A percentile compares a stretch with the other conserved stretches of the same genome.
phyloP scores from a whole-genome alignment of 2,888 invertebrate genomes.

The Spialia ferax region DNA sequence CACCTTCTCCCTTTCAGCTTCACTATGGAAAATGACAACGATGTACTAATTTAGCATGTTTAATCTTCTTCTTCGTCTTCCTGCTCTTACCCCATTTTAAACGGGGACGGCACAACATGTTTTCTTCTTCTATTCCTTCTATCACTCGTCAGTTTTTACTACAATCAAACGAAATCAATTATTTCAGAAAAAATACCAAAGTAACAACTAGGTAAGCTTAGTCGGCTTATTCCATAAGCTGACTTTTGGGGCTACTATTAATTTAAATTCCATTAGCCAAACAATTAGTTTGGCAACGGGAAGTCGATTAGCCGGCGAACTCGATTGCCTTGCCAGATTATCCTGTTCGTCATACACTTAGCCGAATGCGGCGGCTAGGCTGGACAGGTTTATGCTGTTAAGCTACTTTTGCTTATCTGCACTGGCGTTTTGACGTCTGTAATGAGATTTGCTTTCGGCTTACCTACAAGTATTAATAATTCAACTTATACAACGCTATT shows the following conservation, averaged over 20 bases:
- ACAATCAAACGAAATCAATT: background rate
- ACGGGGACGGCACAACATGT: too few relatives aligned
- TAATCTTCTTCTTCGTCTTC: too few relatives aligned
- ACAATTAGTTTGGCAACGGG: conserved; percentile 59
- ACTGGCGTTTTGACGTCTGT: conserved; percentile 31
- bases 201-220: background rate
- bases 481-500: conserved; percentile 16
- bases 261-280: conserved; percentile 38
- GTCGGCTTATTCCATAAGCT: background rate
- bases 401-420: conserved; percentile 46
- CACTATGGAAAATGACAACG: too few relatives aligned
- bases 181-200: background rate
- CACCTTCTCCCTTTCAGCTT: too few relatives aligned
- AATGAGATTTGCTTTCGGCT: conserved; percentile 23
- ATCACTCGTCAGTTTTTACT: too few relatives aligned
- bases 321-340: conserved; percentile 78
- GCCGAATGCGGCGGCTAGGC: conserved; percentile 59
- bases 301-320: conserved; percentile 72
- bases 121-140: too few relatives aligned
- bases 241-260: background rate
- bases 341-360: conserved; percentile 69
- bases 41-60: too few relatives aligned
- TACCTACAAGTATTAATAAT: conserved; percentile 36
- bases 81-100: too few relatives aligned
- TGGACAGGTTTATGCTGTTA: conserved; percentile 40